These are phyloP conservation scores for Mesochorus sp. DNA, from an alignment of 2,888 invertebrate genomes.

Conservation along the genomic window DNA sequence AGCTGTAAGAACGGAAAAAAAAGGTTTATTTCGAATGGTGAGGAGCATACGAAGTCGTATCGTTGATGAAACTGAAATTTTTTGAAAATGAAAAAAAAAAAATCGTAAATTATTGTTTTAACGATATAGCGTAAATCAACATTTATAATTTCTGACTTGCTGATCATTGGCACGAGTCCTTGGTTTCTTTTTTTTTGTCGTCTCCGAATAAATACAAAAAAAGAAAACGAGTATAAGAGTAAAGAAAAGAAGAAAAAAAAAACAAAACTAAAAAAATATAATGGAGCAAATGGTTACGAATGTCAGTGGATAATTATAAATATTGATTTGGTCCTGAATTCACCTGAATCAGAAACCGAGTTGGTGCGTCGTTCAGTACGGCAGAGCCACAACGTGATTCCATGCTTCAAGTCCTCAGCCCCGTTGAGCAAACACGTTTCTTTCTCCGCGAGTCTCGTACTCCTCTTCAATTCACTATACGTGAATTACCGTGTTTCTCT, in stretches of 20 bases:
- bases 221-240: not conserved
- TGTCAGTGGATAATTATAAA: conserved; percentile 71
- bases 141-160: conserved; percentile 73
- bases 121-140: conserved; percentile 72
- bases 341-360: conserved; percentile 81
- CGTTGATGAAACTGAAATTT: conserved; percentile 45
- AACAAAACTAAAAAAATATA: conserved; percentile 16
- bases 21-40: conserved; percentile 44
- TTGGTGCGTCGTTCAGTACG: conserved; percentile 74
- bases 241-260: conserved; percentile 1
- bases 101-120: conserved; percentile 17
- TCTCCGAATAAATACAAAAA: not conserved
- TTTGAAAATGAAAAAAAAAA: conserved; percentile 16
- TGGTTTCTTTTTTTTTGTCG: not conserved
- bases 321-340: conserved; percentile 81
- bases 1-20: conserved; percentile 42
- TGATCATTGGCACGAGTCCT: not conserved
- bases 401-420: conserved; percentile 68
- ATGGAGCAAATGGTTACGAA: conserved; percentile 21
- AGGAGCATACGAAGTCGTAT: conserved; percentile 32
- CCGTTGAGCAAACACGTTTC: conserved; percentile 63
- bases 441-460: conserved; percentile 58
- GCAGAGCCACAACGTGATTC: conserved; percentile 69
- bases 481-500: conserved; percentile 66
- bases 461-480: conserved; percentile 75